Base-by-base conservation (phyloP, 1,140 invertebrate genomes). In the Drosophila gunungcola region DNA sequence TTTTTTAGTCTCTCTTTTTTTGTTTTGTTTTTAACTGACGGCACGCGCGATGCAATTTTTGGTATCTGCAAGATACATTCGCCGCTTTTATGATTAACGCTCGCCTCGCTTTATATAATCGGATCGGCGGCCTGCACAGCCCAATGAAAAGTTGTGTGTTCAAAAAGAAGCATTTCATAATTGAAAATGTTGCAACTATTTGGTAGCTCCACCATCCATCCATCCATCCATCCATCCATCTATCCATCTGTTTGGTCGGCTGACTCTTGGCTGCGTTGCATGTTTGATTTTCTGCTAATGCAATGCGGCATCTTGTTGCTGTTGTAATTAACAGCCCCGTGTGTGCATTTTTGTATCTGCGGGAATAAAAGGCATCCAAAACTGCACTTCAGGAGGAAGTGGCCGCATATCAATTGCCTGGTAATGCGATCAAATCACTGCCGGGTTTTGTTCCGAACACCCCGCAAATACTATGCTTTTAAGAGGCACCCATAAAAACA, bases 151-250 rank as follows among this genome's bases (percentile, higher is more conserved):
- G 46, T 54, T 70, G 65, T 52, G 45, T 51, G 67, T 54, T 62
- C 34, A 52, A 67, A 62, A 62, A 74, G 48, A 72, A 84, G 60
- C 78, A 86, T 86, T 86, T 86, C 83, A 88, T 86, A 86, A 86
- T 86, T 86, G 83, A 88, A 86, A 86, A 86, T 86, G 83, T 81
- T 74, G 83, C 83, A 86, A 86, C 79, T 68, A 81, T 86, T 70
- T 81, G 80, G 79, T 70, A 45, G 63, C 77, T 83, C 49, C 32
- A 52, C 75, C 60, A 65, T 48, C 45, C 46, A 58, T 60, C 72
- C 65, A 32, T 60, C 73, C 65, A 64, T 64, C 56, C 58, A 57
- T 55, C 52, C 48, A 46, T 57, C 52, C 57, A 64, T 81, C 67
- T 45, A 42, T 78, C 67, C 46, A 48, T 36, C 69, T 43, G 58